A percentile compares a stretch with the other conserved stretches of the same genome.
Evolutionary conservation across 2,113 vertebrate species (phyloP).

Genomic region (Hippocampus comes): DNA sequence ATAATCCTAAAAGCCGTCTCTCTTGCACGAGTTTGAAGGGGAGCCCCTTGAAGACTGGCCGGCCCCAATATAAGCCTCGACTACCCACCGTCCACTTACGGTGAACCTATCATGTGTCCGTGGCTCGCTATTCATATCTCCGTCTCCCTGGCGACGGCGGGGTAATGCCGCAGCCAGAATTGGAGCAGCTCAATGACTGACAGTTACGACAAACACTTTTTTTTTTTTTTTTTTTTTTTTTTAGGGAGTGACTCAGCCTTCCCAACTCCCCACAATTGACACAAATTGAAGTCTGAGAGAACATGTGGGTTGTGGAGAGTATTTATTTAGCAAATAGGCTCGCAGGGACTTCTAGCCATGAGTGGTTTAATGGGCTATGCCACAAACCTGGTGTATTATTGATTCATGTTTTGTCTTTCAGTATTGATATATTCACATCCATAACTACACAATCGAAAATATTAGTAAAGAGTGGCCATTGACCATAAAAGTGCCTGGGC

Average conservation of each 20-base stretch:
- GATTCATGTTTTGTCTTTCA: no score
- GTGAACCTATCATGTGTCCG: slow-evolving; percentile 65
- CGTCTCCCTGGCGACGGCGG: slow-evolving; percentile 55
- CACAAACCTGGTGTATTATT: no score
- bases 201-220: slow-evolving; percentile 10
- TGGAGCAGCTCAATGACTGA: slow-evolving; percentile 30
- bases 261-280: neutral
- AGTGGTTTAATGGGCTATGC: no score
- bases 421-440: no score
- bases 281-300: neutral
- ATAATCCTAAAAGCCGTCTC: slow-evolving; percentile 11
- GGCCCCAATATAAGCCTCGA: slow-evolving; percentile 60
- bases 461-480: no score
- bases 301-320: neutral
- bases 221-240: neutral
- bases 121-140: slow-evolving; percentile 72
- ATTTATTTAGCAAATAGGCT: neutral
- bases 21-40: slow-evolving; percentile 22
- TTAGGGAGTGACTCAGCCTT: slow-evolving; percentile 14
- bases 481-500: no score
- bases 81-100: slow-evolving; percentile 28
- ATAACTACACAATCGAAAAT: no score
- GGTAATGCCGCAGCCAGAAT: slow-evolving; percentile 42
- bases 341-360: neutral
- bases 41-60: slow-evolving; percentile 13